These are phyloP conservation scores for Strigamia crassipes DNA, from an alignment of 2,888 invertebrate species.

Conservation along the genomic window DNA sequence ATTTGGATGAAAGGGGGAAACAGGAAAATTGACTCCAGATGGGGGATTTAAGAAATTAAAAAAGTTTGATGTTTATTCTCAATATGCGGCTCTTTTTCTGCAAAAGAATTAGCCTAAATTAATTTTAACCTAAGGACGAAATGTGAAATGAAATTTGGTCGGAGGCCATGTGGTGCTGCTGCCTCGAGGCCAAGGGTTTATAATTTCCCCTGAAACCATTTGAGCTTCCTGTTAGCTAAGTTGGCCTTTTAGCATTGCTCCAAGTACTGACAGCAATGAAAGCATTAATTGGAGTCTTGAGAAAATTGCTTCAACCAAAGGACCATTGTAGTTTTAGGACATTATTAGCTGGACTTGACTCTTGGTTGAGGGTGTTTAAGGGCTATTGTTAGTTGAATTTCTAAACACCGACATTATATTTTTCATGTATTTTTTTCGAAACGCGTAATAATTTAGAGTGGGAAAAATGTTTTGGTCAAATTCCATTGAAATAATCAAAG, in stretches of 20 bases:
- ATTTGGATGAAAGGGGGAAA: not conserved
- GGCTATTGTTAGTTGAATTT: not conserved
- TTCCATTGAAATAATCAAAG: too few relatives aligned
- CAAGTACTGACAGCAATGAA: conserved; percentile 21
- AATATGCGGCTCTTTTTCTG: not conserved
- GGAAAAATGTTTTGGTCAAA: too few relatives aligned
- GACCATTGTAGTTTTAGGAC: not conserved
- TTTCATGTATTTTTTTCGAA: not conserved
- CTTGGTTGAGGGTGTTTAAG: not conserved
- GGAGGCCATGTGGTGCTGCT: not conserved
- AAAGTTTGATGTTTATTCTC: not conserved
- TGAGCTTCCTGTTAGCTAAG: not conserved
- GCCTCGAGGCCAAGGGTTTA: conserved; percentile 15
- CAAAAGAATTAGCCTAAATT: not conserved
- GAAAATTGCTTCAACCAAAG: conserved; percentile 7
- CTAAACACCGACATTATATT: not conserved
- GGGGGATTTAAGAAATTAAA: not conserved
- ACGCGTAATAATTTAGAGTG: too few relatives aligned
- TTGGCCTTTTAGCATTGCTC: conserved; percentile 1
- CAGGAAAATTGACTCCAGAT: conserved; percentile 6
- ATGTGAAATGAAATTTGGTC: not conserved
- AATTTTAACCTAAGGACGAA: not conserved
- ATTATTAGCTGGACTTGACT: not conserved
- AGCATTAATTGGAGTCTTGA: conserved; percentile 30
- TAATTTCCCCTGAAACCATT: conserved; percentile 17